Evolutionary conservation across 2,888 invertebrate species (phyloP).

Genomic region (Drosophila fungiperda): DNA sequence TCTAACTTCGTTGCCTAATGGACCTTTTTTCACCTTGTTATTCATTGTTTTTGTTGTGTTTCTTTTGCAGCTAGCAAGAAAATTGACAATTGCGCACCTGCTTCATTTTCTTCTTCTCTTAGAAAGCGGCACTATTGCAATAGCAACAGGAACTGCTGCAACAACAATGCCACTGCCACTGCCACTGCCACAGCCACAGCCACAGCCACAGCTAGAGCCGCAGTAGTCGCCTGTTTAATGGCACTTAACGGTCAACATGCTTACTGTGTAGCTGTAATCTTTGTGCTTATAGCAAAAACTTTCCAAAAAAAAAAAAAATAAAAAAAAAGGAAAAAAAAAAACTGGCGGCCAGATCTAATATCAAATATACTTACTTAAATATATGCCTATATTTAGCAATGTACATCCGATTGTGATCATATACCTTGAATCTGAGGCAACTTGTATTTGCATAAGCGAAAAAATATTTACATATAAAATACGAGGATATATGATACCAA

Average conservation of each 20-base stretch:
- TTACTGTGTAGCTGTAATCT: conserved; percentile 77
- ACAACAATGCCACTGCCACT: conserved; percentile 64
- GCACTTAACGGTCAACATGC: conserved; percentile 78
- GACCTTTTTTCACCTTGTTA: conserved; percentile 32
- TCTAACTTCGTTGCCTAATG: conserved; percentile 12
- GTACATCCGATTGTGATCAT: conserved; percentile 30
- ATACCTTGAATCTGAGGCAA: conserved; percentile 24
- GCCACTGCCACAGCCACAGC: conserved; percentile 39
- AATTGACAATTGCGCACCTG: conserved; percentile 78
- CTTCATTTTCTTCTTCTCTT: conserved; percentile 72
- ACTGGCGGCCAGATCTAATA: conserved; percentile 23
- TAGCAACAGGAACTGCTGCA: conserved; percentile 41
- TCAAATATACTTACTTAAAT: conserved; percentile 35
- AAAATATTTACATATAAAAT: conserved; percentile 38
- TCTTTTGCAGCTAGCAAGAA: conserved; percentile 62
- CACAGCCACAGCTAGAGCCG: conserved; percentile 19
- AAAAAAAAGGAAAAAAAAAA: conserved; percentile 13
- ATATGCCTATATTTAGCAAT: conserved; percentile 40
- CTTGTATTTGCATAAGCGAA: conserved; percentile 63
- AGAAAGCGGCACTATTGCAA: conserved; percentile 58
- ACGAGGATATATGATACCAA: conserved; percentile 7
- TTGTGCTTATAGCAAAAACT: conserved; percentile 63
- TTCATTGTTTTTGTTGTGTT: conserved; percentile 69
- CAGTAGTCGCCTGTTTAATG: conserved; percentile 74
- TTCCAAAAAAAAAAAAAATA: conserved; percentile 43